A percentile compares a stretch with the other conserved stretches of the same genome.
Evolutionary conservation across 1,140 invertebrate genomes (phyloP).

Genomic region (Drosophila tropicalis): DNA sequence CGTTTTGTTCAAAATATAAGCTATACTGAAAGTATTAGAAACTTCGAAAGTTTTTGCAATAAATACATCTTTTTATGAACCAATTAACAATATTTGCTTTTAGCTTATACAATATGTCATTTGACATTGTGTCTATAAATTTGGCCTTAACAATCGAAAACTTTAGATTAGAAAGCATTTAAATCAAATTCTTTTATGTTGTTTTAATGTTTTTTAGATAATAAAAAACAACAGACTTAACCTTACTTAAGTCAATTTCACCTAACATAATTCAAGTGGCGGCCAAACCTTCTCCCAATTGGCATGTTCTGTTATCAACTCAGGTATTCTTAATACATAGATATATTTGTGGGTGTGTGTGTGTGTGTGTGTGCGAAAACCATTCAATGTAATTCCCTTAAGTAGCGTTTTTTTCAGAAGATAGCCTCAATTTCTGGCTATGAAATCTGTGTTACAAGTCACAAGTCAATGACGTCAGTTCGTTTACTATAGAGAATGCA

Average conservation of each 20-base stretch:
- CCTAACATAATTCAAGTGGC: background rate
- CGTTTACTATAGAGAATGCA: constrained; percentile 69
- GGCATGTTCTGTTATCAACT: background rate
- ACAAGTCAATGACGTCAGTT: constrained; percentile 75
- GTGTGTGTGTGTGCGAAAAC: background rate
- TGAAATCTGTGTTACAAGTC: constrained; percentile 48
- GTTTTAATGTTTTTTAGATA: background rate
- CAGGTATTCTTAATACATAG: background rate
- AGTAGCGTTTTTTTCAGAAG: constrained; percentile 37
- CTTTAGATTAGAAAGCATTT: background rate
- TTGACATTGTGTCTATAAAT: background rate
- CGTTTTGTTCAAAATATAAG: too few species aligned
- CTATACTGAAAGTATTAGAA: too few species aligned
- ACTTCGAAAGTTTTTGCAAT: too few species aligned
- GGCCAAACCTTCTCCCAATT: background rate
- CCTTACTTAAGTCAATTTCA: background rate
- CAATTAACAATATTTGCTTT: too few species aligned
- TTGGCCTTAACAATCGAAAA: background rate
- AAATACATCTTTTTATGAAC: too few species aligned
- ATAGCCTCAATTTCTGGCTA: constrained; percentile 31
- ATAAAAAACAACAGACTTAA: too few species aligned
- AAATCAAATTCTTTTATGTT: background rate
- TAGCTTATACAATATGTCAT: background rate
- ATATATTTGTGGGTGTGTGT: constrained; percentile 15
- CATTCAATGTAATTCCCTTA: constrained; percentile 10